Conservation (phyloP, 1,140 invertebrate species). For the Drosophila bifasciata region DNA sequence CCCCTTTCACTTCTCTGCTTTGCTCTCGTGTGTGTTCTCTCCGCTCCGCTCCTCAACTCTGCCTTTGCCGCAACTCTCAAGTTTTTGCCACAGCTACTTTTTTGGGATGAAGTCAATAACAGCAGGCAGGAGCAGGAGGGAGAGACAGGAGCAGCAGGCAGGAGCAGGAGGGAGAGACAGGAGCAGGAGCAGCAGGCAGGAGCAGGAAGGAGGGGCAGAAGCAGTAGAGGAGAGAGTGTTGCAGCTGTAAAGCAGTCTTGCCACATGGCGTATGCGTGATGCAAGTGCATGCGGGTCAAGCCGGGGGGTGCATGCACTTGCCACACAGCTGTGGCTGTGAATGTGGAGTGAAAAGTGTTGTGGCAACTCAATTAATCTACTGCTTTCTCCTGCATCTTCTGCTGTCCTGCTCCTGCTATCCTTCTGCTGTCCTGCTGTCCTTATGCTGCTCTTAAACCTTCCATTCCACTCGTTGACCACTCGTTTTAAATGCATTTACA, state of each 20-base stretch:
- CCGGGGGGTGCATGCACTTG: not conserved
- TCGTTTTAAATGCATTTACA: slow-evolving; percentile 49
- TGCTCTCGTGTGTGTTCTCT: not conserved
- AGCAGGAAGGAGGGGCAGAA: not conserved
- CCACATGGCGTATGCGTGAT: slow-evolving; percentile 49
- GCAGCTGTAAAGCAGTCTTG: not conserved
- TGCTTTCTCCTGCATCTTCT: no score
- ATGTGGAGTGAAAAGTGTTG: not conserved
- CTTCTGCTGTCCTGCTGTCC: no score
- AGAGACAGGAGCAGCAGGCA: not conserved
- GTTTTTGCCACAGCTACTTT: slow-evolving; percentile 26
- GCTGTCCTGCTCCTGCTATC: no score
- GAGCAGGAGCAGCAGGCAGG: no score
- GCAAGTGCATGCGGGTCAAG: slow-evolving; percentile 10
- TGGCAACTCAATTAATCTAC: slow-evolving; percentile 70
- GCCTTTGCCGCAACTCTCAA: slow-evolving; percentile 21
- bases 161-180: no score
- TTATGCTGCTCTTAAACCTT: slow-evolving; percentile 6
- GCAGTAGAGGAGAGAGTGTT: no score
- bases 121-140: not conserved
- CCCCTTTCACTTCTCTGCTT: no score
- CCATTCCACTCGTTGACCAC: slow-evolving; percentile 20
- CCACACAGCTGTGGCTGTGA: not conserved
- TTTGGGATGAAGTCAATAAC: slow-evolving; percentile 29
- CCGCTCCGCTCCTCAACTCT: slow-evolving; percentile 26